These are phyloP conservation scores for Lampris incognitus DNA, from an alignment of 2,113 vertebrate genomes.

Conservation along the genomic window DNA sequence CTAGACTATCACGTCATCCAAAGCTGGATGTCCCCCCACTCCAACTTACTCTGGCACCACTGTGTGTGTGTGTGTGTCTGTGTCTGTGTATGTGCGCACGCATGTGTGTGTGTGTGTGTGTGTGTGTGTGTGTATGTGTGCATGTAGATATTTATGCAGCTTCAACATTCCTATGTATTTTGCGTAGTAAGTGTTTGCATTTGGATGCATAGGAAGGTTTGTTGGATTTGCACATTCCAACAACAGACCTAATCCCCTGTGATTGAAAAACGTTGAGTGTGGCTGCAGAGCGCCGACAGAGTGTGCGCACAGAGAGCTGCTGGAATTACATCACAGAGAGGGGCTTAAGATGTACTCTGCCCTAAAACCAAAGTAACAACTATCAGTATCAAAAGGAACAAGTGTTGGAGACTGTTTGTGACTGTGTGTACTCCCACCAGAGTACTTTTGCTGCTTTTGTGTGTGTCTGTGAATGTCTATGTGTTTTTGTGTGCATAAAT, in stretches of 20 bases:
- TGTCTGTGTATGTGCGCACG: no score
- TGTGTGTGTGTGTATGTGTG: not conserved
- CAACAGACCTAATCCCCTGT: conserved; percentile 44
- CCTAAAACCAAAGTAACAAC: conserved; percentile 25
- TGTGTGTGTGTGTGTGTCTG: no score
- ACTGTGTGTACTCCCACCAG: not conserved
- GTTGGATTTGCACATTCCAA: conserved; percentile 25
- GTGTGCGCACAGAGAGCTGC: conserved; percentile 9
- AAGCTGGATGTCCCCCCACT: no score
- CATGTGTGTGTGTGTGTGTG: no score
- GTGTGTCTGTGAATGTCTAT: conserved; percentile 2
- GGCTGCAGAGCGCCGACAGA: conserved; percentile 14
- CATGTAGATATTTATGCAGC: not conserved
- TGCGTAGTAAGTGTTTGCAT: no score
- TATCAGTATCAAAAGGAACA: conserved; percentile 37
- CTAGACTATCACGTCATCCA: no score
- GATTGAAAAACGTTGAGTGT: conserved; percentile 33
- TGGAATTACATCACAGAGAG: conserved; percentile 31
- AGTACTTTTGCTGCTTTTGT: not conserved
- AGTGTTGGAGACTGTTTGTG: conserved; percentile 2
- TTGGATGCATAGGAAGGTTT: conserved; percentile 6
- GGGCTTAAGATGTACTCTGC: conserved; percentile 22
- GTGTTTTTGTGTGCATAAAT: conserved; percentile 8
- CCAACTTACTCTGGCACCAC: no score
- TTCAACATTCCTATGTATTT: no score